Conservation (phyloP, 2,888 invertebrate genomes). For the Drosophila ustulata region DNA sequence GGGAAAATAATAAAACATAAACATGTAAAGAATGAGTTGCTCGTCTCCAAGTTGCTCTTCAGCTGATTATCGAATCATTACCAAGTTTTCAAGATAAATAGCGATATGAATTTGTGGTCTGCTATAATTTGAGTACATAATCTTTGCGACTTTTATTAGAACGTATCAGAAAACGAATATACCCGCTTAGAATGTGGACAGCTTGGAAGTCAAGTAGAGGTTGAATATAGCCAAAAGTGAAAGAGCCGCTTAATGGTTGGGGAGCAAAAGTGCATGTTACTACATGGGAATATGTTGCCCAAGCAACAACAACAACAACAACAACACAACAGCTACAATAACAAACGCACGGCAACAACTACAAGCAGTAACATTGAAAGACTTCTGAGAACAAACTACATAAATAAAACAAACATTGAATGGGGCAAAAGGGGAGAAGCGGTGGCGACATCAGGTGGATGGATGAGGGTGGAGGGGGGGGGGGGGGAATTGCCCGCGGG, state of each 20-base stretch:
- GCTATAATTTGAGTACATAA: too few species aligned
- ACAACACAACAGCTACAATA: conserved; percentile 1
- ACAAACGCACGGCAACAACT: neutral
- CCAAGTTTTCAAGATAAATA: neutral
- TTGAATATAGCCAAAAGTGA: conserved; percentile 6
- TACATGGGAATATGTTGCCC: conserved; percentile 13
- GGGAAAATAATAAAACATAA: conserved; percentile 27
- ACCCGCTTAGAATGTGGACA: neutral
- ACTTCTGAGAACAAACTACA: conserved; percentile 34
- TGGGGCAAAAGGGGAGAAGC: conserved; percentile 2
- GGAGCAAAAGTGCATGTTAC: conserved; percentile 21
- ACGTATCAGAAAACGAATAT: neutral
- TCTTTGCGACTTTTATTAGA: too few species aligned
- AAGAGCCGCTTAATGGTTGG: conserved; percentile 3
- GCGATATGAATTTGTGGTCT: neutral
- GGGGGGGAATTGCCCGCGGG: conserved; percentile 17
- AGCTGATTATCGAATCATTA: neutral
- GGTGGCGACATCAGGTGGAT: neutral
- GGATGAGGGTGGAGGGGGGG: neutral
- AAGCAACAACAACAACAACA: conserved; percentile 4
- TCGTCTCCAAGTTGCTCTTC: neutral
- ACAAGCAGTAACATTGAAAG: conserved; percentile 37
- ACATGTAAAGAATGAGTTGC: neutral
- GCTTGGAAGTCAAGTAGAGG: conserved; percentile 9
- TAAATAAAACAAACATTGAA: conserved; percentile 41